Base-by-base conservation (phyloP, 2,888 invertebrate genomes). In the Mystacides longicornis region DNA sequence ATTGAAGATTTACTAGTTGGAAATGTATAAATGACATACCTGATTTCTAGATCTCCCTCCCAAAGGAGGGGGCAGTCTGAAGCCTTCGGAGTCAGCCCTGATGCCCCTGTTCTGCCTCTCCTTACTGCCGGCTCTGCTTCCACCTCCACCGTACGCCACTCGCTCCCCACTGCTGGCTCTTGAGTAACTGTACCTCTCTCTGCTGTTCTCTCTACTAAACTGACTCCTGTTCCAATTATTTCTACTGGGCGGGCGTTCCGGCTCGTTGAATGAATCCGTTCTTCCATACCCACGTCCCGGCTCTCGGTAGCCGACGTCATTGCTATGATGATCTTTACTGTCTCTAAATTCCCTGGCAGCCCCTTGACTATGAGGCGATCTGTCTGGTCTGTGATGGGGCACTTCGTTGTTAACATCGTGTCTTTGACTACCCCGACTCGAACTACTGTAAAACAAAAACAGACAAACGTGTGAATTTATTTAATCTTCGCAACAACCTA, bases 141-240 rank as follows among this genome's bases (percentile, higher is more conserved):
- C 45, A 22, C 49, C 31, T 23, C 50, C 47, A 45, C 52, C 52
- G 3, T 23, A 20, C 14, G 31, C 47, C 2, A 21, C 46, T 7
- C 59, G 47, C 23, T 61, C 61, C 0, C 56, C 57, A 20, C 61
- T 61, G 19, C 58, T 61, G 16, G 55, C 52, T 1, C 61, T 57
- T 4, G 61, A 61, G 27, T 51, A 61, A 46, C 61, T 59, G 37
- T 54, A 59, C 77, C 78, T 72, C 67, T 78, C 78, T 54, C 71
- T 68, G 59, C 77, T 78, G 49, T 75, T 76, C 64, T 78, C 77
- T 60, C 77, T 69, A 65, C 76, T 78, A 52, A 71, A 77, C 19
- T 75, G 53, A 27, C 42, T 57, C 23, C 56, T 59, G 7, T 48
- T 52, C 57, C 61, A 57, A 22, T 59, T 52, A 14, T 57, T 52